Conservation (phyloP, 2,113 vertebrate genomes). For the Eleginops maclovinus region DNA sequence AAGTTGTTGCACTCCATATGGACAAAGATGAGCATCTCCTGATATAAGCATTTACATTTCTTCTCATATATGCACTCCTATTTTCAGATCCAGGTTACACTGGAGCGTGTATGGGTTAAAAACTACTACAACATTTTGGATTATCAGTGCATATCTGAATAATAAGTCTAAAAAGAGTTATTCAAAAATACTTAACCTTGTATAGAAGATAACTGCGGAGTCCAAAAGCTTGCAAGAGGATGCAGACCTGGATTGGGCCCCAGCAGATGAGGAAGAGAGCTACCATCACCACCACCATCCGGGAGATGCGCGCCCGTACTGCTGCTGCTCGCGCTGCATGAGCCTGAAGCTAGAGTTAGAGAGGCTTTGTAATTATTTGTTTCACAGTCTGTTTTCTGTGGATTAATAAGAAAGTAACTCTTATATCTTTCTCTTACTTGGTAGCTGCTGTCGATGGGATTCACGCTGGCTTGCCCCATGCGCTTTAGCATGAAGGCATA, state of each 20-base stretch:
- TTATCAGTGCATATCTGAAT: background rate
- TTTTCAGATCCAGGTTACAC: background rate
- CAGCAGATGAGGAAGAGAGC: constrained; percentile 83
- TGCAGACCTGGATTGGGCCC: constrained; percentile 84
- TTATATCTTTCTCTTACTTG: constrained; percentile 56
- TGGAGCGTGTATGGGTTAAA: background rate
- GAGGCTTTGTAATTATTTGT: background rate
- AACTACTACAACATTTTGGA: background rate
- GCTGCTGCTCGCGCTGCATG: constrained; percentile 71
- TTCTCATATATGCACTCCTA: background rate
- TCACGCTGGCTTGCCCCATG: constrained; percentile 72
- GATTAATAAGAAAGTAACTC: background rate
- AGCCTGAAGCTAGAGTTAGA: constrained; percentile 67
- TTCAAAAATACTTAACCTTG: constrained; percentile 61
- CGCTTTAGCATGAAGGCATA: constrained; percentile 81
- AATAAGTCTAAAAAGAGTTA: too few species aligned
- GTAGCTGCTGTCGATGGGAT: constrained; percentile 73
- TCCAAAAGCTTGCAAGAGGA: constrained; percentile 81
- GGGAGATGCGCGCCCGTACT: constrained; percentile 70
- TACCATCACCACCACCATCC: constrained; percentile 84
- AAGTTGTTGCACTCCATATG: too few species aligned
- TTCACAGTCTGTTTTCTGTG: background rate
- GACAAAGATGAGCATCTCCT: too few species aligned
- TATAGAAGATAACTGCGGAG: constrained; percentile 78
- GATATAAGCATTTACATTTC: too few species aligned